phyloP scores from a whole-genome alignment of 1,140 invertebrate genomes.

The Camponotus vicinus region DNA sequence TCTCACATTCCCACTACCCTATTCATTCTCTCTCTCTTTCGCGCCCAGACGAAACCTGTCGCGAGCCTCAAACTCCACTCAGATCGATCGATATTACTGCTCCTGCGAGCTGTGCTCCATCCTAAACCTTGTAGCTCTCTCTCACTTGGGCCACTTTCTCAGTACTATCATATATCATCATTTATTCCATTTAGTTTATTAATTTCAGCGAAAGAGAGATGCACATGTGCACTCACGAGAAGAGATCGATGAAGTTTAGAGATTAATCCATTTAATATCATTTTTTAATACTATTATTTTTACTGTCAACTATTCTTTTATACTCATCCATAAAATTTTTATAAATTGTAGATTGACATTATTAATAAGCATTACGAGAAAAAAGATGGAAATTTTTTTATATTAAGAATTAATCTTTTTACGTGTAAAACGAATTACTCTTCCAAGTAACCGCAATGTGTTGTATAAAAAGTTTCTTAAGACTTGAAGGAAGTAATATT shows the following conservation, averaged over 20 bases:
- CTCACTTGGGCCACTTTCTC: conserved; percentile 35
- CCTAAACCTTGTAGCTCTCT: conserved; percentile 81
- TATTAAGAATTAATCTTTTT: neutral
- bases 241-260: neutral
- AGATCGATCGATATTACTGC: conserved; percentile 85
- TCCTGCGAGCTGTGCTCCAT: conserved; percentile 80
- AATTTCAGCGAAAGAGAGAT: neutral
- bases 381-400: neutral
- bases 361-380: neutral
- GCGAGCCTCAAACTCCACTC: conserved; percentile 74
- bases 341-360: neutral
- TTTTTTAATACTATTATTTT: neutral
- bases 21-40: conserved; percentile 48
- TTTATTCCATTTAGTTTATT: neutral
- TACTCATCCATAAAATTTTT: neutral
- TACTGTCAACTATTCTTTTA: neutral
- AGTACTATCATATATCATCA: neutral
- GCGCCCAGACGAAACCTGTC: conserved; percentile 73
- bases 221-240: neutral
- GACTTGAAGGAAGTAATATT: no score
- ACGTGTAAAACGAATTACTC: neutral
- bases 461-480: no score
- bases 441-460: no score
- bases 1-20: conserved; percentile 57
- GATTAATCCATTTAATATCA: neutral